Percentiles rank a stretch among this genome's conserved stretches.
Evolutionary conservation across 1,140 invertebrate genomes (phyloP).

Genomic region (Drosophila dunni): DNA sequence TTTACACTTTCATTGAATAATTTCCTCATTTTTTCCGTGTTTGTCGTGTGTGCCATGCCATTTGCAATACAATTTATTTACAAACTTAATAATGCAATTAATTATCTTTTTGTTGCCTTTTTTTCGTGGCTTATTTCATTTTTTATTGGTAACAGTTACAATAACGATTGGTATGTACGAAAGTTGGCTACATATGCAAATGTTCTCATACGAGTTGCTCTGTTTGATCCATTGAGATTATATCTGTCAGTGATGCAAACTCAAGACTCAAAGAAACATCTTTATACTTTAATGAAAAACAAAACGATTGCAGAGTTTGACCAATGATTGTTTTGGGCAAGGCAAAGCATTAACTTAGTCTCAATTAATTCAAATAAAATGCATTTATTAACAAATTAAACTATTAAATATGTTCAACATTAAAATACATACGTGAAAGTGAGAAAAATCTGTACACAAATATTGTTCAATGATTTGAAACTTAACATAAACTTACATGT

Average conservation of each 20-base stretch:
- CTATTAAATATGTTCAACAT: slow-evolving; percentile 9
- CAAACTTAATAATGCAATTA: slow-evolving; percentile 79
- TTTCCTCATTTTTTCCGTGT: slow-evolving; percentile 18
- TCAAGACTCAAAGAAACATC: slow-evolving; percentile 15
- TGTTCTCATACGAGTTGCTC: slow-evolving; percentile 22
- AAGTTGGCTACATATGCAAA: slow-evolving; percentile 69
- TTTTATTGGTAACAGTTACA: slow-evolving; percentile 75
- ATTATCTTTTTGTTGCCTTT: slow-evolving; percentile 52
- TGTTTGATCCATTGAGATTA: slow-evolving; percentile 38
- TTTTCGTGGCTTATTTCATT: slow-evolving; percentile 57
- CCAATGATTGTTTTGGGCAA: slow-evolving; percentile 32
- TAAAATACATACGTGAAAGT: slow-evolving; percentile 23
- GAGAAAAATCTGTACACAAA: slow-evolving; percentile 55
- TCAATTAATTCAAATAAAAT: slow-evolving; percentile 2
- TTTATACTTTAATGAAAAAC: neutral
- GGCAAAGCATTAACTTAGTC: slow-evolving; percentile 14
- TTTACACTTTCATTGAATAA: slow-evolving; percentile 68
- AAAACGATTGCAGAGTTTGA: slow-evolving; percentile 2
- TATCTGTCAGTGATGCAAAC: slow-evolving; percentile 24
- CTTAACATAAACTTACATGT: slow-evolving; percentile 40
- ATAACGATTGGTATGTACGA: slow-evolving; percentile 58
- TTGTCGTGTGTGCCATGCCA: slow-evolving; percentile 57
- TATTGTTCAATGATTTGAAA: slow-evolving; percentile 41
- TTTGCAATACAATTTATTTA: slow-evolving; percentile 75
- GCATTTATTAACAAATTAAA: slow-evolving; percentile 7